phyloP scores from a whole-genome alignment of 2,113 vertebrate genomes.

The Notarius lentiginosus region DNA sequence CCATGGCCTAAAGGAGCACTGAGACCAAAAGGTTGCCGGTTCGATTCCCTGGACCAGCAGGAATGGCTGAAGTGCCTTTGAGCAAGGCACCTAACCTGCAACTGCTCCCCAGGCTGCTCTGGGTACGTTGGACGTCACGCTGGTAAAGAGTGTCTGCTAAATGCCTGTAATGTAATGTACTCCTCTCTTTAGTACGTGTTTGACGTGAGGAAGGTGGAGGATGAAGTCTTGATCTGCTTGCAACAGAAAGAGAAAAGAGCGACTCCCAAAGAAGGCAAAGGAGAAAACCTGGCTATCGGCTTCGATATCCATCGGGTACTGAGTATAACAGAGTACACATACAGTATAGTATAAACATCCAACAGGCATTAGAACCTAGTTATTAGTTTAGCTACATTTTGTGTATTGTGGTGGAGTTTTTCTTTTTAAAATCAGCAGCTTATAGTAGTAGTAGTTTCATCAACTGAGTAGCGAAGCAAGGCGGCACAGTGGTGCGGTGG shows the following conservation, averaged over 20 bases:
- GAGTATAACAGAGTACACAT: not conserved
- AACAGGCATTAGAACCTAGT: not conserved
- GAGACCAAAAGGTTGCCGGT: no score
- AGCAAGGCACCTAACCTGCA: no score
- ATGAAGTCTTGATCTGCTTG: conserved; percentile 87
- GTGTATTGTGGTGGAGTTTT: no score
- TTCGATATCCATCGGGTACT: conserved; percentile 91
- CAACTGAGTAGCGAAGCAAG: not conserved
- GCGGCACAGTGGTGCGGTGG: no score
- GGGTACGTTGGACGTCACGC: no score
- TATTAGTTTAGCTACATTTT: not conserved
- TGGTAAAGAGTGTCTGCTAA: no score
- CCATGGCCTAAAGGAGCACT: no score
- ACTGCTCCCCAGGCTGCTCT: no score
- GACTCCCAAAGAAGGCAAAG: conserved; percentile 79
- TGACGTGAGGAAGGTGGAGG: conserved; percentile 89
- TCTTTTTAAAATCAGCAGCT: not conserved
- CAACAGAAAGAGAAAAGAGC: conserved; percentile 89
- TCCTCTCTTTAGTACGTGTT: conserved; percentile 79
- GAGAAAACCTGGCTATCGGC: conserved; percentile 90
- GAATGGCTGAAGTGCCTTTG: no score
- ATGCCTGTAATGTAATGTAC: no score
- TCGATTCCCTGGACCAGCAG: no score
- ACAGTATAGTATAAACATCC: not conserved
- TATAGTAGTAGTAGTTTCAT: not conserved